Conservation (phyloP, 2,113 vertebrate genomes). For the Helogale parvula region DNA sequence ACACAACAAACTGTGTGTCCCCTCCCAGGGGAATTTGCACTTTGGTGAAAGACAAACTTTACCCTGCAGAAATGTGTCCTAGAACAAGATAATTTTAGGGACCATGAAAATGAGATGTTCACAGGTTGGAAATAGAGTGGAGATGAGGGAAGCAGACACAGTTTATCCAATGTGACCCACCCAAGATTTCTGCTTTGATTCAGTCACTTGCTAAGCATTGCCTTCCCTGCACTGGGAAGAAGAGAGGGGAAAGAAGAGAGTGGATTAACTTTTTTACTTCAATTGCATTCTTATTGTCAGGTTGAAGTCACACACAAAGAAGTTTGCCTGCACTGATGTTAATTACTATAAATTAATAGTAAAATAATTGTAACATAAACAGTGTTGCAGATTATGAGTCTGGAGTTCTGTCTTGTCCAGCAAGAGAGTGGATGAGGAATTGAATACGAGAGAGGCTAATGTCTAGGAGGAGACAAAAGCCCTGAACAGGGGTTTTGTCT, state of each 20-base stretch:
- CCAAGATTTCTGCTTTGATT: neutral
- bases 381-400: neutral
- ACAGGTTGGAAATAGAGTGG: fast-evolving
- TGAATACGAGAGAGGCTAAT: too few relatives aligned
- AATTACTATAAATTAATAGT: neutral
- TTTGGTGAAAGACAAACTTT: neutral
- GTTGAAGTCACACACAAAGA: neutral
- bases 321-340: neutral
- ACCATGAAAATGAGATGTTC: neutral
- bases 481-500: too few relatives aligned
- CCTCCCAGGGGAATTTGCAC: neutral
- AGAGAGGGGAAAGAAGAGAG: neutral
- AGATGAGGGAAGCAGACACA: neutral
- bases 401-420: too few relatives aligned
- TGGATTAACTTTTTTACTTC: neutral
- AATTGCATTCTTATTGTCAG: neutral
- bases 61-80: too few relatives aligned
- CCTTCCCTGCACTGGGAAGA: neutral
- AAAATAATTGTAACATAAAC: neutral
- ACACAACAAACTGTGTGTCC: neutral
- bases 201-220: fast-evolving
- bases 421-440: too few relatives aligned
- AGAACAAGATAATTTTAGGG: neutral
- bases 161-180: fast-evolving
- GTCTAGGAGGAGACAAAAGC: too few relatives aligned